These are phyloP conservation scores for Criorhina ranunculi DNA, from an alignment of 2,888 invertebrate species.

Conservation along the genomic window DNA sequence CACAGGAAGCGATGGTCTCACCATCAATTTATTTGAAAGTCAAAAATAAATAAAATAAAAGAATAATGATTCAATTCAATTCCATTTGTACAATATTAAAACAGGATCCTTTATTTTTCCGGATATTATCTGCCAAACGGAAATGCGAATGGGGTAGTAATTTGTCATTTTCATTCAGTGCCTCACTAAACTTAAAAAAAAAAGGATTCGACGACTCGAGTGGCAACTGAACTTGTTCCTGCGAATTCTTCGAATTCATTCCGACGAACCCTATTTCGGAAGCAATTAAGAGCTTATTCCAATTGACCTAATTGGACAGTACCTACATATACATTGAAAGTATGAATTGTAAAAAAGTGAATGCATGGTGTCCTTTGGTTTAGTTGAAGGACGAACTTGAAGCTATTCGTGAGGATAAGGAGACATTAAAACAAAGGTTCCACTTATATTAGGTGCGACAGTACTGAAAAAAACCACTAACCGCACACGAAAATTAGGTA, in stretches of 20 bases:
- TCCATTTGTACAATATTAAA: not conserved
- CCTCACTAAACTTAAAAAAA: not conserved
- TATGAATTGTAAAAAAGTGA: not conserved
- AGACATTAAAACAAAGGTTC: too few relatives aligned
- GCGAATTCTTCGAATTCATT: not conserved
- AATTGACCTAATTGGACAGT: slow-evolving; percentile 15
- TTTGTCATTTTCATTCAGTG: slow-evolving; percentile 7
- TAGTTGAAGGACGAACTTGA: too few relatives aligned
- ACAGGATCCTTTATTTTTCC: slow-evolving; percentile 11
- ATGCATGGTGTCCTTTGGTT: not conserved
- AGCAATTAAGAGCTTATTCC: slow-evolving; percentile 23
- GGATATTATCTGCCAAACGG: not conserved
- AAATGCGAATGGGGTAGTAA: slow-evolving; percentile 6
- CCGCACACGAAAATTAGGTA: too few relatives aligned
- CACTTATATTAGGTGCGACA: too few relatives aligned
- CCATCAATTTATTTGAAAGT: slow-evolving; percentile 21
- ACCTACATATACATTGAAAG: not conserved
- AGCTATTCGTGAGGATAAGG: too few relatives aligned
- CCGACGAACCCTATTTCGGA: not conserved
- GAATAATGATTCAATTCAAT: slow-evolving; percentile 23
- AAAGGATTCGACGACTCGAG: not conserved
- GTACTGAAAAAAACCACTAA: too few relatives aligned
- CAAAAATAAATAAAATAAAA: slow-evolving; percentile 1
- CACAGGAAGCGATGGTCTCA: not conserved
- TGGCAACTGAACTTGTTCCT: slow-evolving; percentile 5